Conservation (phyloP, 2,113 vertebrate genomes). For the Microcebus murinus region DNA sequence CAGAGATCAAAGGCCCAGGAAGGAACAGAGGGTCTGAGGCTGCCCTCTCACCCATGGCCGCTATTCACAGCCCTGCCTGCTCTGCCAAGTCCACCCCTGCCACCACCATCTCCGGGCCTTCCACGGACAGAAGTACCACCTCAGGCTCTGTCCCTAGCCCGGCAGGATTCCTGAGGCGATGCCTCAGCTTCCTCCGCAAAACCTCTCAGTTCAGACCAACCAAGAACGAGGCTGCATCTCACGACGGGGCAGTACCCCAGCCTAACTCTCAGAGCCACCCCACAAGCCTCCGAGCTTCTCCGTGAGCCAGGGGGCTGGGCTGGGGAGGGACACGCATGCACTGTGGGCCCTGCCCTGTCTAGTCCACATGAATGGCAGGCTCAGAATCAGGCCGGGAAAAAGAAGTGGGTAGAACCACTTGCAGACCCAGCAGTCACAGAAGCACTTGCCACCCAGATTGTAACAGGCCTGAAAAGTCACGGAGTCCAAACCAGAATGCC, state of each 20-base stretch:
- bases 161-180: constrained; percentile 41
- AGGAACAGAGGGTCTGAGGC: constrained; percentile 67
- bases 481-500: background rate
- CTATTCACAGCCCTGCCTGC: constrained; percentile 55
- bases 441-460: background rate
- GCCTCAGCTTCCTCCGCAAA: constrained; percentile 45
- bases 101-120: constrained; percentile 28
- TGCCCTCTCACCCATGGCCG: constrained; percentile 70
- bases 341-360: background rate
- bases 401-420: background rate
- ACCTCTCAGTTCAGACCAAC: constrained; percentile 49
- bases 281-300: background rate
- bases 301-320: background rate
- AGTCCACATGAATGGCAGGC: background rate
- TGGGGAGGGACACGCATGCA: background rate
- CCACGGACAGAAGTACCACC: background rate
- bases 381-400: background rate
- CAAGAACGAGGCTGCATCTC: constrained; percentile 83
- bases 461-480: background rate
- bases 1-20: constrained; percentile 81
- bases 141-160: background rate
- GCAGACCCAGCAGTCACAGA: background rate
- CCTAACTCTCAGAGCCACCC: background rate
- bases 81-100: constrained; percentile 66
- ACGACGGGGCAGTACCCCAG: constrained; percentile 36